These are phyloP conservation scores for Neocloeon triangulifer DNA, from an alignment of 1,140 invertebrate species.

Conservation along the genomic window DNA sequence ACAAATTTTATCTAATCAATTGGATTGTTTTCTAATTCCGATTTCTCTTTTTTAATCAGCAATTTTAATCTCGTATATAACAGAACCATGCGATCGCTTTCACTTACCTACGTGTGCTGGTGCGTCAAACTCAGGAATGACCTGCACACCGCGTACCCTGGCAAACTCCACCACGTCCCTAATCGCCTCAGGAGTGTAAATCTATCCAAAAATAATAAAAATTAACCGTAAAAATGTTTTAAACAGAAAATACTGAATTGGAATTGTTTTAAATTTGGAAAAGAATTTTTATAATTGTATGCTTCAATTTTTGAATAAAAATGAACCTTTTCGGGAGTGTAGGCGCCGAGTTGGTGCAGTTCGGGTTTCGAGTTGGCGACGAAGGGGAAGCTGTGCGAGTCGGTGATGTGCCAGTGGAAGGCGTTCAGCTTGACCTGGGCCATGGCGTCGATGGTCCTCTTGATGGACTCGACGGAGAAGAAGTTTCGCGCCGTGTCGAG, in stretches of 20 bases:
- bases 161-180: constrained; percentile 44
- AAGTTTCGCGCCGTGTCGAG: constrained; percentile 60
- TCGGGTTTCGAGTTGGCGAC: constrained; percentile 39
- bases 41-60: too few species aligned
- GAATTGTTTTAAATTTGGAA: background rate
- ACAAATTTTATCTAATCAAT: too few species aligned
- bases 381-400: constrained; percentile 67
- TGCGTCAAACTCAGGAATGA: constrained; percentile 68
- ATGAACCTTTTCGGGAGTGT: constrained; percentile 19
- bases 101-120: constrained; percentile 66
- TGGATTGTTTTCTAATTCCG: too few species aligned
- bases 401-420: constrained; percentile 80
- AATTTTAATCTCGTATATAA: too few species aligned
- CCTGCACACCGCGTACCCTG: constrained; percentile 42
- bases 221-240: background rate
- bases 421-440: constrained; percentile 58
- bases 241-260: background rate
- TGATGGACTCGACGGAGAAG: constrained; percentile 37
- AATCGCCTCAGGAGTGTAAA: constrained; percentile 47
- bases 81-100: too few species aligned
- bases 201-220: constrained; percentile 17
- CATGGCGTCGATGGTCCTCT: constrained; percentile 57
- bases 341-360: constrained; percentile 46
- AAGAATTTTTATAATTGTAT: background rate
- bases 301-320: background rate